phyloP scores from a whole-genome alignment of 1,140 invertebrate genomes.

The Zaprionus africanus region DNA sequence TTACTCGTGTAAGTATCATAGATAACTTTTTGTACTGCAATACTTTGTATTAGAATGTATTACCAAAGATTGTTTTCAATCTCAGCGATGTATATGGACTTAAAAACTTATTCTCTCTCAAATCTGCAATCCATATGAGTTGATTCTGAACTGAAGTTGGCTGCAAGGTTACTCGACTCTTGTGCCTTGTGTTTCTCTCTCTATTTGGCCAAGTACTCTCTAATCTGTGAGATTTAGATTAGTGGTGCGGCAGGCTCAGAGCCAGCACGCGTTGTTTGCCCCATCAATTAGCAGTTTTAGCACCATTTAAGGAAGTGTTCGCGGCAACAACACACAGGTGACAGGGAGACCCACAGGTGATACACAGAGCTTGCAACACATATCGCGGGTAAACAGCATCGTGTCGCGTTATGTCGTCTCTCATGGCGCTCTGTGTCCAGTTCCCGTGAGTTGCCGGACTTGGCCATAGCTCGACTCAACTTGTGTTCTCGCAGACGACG shows the following conservation, averaged over 20 bases:
- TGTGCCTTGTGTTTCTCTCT: not conserved
- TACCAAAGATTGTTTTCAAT: too few species aligned
- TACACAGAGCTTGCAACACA: conserved; percentile 68
- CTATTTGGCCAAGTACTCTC: conserved; percentile 15
- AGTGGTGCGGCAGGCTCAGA: conserved; percentile 39
- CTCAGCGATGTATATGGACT: too few species aligned
- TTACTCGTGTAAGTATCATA: too few species aligned
- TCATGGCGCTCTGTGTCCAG: conserved; percentile 19
- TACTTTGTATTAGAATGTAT: too few species aligned
- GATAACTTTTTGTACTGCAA: too few species aligned
- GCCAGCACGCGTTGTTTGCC: conserved; percentile 72
- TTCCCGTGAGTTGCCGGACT: not conserved
- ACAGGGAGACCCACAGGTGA: conserved; percentile 32
- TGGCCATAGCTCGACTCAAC: not conserved
- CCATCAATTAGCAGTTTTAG: conserved; percentile 59
- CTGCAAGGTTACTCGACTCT: not conserved
- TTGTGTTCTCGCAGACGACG: conserved; percentile 15
- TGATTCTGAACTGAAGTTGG: not conserved
- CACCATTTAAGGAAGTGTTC: conserved; percentile 57
- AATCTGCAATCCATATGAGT: too few species aligned
- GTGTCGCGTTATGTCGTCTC: conserved; percentile 33
- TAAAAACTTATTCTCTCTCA: too few species aligned
- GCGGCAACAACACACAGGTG: conserved; percentile 28
- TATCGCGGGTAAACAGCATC: conserved; percentile 63
- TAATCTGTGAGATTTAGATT: conserved; percentile 47